Evolutionary conservation across 2,113 vertebrate species (phyloP).

Genomic region (Halichoeres trimaculatus): DNA sequence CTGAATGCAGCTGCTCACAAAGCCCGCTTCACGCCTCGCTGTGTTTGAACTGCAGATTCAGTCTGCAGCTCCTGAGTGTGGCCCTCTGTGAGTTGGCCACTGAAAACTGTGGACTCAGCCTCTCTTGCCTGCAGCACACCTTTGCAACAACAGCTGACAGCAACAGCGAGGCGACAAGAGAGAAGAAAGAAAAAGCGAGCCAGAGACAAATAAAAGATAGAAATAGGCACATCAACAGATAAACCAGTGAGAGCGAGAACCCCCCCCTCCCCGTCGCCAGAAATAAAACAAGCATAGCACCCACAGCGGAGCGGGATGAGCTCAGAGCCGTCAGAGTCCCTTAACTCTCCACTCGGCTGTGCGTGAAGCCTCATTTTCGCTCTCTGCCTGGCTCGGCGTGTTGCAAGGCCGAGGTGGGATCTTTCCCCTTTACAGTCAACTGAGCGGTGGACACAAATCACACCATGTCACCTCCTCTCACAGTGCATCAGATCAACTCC

Average conservation of each 20-base stretch:
- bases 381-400: neutral
- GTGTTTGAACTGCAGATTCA: slow-evolving; percentile 66
- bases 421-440: slow-evolving; percentile 47
- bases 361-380: slow-evolving; percentile 7
- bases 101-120: slow-evolving; percentile 78
- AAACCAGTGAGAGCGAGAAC: neutral
- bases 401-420: slow-evolving; percentile 26
- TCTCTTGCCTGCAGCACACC: slow-evolving; percentile 52
- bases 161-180: slow-evolving; percentile 12
- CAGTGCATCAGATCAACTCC: slow-evolving; percentile 61
- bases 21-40: slow-evolving; percentile 72
- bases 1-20: slow-evolving; percentile 70
- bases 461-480: slow-evolving; percentile 61
- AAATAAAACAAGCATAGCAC: slow-evolving; percentile 32
- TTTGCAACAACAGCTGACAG: slow-evolving; percentile 51
- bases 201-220: slow-evolving; percentile 26
- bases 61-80: slow-evolving; percentile 57
- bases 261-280: neutral
- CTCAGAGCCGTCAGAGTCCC: slow-evolving; percentile 36
- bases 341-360: slow-evolving; percentile 42
- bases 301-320: slow-evolving; percentile 46
- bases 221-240: slow-evolving; percentile 29
- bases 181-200: slow-evolving; percentile 26
- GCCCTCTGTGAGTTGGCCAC: slow-evolving; percentile 59
- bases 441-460: slow-evolving; percentile 57